Percentiles rank a stretch among this genome's conserved stretches.
Conservation (phyloP, 2,113 vertebrate genomes). For the Heloderma charlesbogerti region DNA sequence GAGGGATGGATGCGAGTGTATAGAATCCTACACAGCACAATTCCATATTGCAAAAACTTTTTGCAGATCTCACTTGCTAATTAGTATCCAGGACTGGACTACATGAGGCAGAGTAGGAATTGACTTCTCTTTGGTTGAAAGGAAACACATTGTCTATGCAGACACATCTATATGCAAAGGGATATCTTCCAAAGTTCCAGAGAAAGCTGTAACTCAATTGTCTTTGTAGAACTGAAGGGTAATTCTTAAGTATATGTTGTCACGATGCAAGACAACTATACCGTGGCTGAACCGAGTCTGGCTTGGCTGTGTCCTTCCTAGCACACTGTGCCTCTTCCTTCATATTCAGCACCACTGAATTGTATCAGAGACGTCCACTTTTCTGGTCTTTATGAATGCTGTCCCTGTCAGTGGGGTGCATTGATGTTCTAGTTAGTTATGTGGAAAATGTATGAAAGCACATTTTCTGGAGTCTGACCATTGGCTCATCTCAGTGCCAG, state of each 20-base stretch:
- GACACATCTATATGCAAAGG: not conserved
- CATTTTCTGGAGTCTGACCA: not conserved
- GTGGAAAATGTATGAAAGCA: not conserved
- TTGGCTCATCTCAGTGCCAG: not conserved
- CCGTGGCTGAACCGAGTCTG: not conserved
- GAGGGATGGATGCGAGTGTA: too few species aligned
- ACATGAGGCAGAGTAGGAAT: too few species aligned
- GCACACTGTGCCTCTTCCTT: not conserved
- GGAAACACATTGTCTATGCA: not conserved
- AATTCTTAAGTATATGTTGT: not conserved
- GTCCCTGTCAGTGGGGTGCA: not conserved
- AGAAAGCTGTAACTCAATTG: conserved; percentile 5
- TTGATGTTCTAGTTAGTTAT: too few species aligned
- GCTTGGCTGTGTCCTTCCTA: not conserved
- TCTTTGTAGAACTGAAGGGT: not conserved
- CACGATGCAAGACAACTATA: not conserved
- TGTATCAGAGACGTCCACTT: not conserved
- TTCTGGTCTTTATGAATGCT: not conserved
- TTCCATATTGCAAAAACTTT: too few species aligned
- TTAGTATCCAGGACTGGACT: too few species aligned
- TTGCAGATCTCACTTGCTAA: too few species aligned
- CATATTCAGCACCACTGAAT: too few species aligned
- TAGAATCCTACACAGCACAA: too few species aligned
- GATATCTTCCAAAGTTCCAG: not conserved
- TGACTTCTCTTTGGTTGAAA: too few species aligned